A percentile compares a stretch with the other conserved stretches of the same genome.
Evolutionary conservation across 2,888 invertebrate species (phyloP).

Genomic region (Watsonalla cultraria): DNA sequence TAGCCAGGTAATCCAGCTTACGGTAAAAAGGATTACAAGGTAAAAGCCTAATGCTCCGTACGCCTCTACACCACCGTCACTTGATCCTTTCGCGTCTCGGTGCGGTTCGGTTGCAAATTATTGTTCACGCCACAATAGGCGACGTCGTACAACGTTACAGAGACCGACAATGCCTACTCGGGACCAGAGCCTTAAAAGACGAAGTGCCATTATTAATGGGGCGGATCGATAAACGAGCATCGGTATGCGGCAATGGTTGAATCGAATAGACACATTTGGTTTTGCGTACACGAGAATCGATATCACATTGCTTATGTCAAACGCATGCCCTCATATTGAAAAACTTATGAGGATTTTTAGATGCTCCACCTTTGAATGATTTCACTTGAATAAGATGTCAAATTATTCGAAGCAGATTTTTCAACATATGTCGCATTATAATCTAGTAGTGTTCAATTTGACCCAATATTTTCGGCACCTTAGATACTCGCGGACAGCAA

Average conservation of each 20-base stretch:
- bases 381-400: too few relatives aligned
- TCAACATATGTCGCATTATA: conserved; percentile 18
- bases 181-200: conserved; percentile 44
- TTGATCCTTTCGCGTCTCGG: conserved; percentile 53
- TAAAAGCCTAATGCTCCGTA: conserved; percentile 59
- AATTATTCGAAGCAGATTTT: background rate
- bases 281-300: conserved; percentile 34
- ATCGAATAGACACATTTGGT: conserved; percentile 36
- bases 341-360: too few relatives aligned
- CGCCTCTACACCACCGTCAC: conserved; percentile 49
- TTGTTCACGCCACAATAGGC: conserved; percentile 54
- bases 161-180: conserved; percentile 44
- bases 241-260: conserved; percentile 33
- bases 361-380: conserved; percentile 7
- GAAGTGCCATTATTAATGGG: conserved; percentile 50
- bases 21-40: conserved; percentile 57
- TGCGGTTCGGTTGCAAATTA: conserved; percentile 58
- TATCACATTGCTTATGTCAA: conserved; percentile 13
- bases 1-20: conserved; percentile 68
- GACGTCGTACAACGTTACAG: conserved; percentile 27
- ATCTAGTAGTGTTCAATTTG: conserved; percentile 52
- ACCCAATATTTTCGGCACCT: conserved; percentile 56
- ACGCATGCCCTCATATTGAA: too few relatives aligned
- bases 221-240: conserved; percentile 33
- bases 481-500: conserved; percentile 56